phyloP scores from a whole-genome alignment of 1,140 invertebrate genomes.

The Triops longicaudatus region DNA sequence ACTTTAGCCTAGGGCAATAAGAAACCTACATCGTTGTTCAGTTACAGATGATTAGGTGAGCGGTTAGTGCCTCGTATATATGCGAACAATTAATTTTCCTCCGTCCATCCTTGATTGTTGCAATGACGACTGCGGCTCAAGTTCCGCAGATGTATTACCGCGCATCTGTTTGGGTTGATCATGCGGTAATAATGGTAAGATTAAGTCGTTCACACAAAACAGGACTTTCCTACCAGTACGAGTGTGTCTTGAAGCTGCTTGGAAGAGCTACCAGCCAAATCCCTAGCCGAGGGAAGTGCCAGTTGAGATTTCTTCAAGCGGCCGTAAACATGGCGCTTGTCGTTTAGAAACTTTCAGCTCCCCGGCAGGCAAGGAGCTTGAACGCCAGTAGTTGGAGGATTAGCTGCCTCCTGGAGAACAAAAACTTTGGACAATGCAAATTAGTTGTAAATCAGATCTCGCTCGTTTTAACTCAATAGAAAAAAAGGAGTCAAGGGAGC shows the following conservation, averaged over 20 bases:
- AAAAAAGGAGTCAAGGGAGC: constrained; percentile 1
- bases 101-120: no score
- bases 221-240: not conserved
- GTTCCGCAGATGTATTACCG: no score
- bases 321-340: constrained; percentile 2
- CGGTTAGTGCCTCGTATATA: no score
- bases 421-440: constrained; percentile 15
- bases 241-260: not conserved
- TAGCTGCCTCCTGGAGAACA: not conserved
- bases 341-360: constrained; percentile 6
- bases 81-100: no score
- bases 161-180: no score
- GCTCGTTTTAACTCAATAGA: not conserved
- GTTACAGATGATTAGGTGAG: no score
- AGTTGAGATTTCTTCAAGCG: constrained; percentile 15
- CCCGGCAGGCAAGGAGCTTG: not conserved
- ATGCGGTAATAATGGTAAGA: not conserved
- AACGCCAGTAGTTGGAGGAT: not conserved
- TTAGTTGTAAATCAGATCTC: constrained; percentile 10
- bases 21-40: no score
- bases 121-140: no score
- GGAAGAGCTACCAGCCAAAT: not conserved
- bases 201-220: not conserved
- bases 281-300: not conserved
- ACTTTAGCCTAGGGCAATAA: no score